phyloP scores from a whole-genome alignment of 1,140 invertebrate species.

The Teleopsis dalmanni region DNA sequence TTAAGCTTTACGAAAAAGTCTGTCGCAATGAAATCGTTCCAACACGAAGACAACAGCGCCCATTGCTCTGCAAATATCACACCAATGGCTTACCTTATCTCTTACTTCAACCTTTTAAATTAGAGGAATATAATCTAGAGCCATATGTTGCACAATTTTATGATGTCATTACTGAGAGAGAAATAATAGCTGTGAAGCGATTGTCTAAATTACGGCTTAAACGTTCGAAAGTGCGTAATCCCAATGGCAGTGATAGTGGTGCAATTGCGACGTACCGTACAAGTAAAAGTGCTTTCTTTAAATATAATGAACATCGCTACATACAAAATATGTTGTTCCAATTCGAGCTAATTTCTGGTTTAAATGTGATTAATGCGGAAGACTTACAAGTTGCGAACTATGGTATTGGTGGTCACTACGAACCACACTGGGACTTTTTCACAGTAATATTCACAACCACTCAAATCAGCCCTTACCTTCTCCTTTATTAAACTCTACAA shows the following conservation, averaged over 20 bases:
- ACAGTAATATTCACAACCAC: too few species aligned
- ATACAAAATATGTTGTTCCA: constrained; percentile 66
- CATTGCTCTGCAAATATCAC: constrained; percentile 54
- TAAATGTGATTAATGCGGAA: constrained; percentile 75
- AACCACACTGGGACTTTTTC: constrained; percentile 61
- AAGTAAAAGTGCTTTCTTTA: constrained; percentile 95
- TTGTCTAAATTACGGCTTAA: constrained; percentile 67
- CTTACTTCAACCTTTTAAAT: constrained; percentile 69
- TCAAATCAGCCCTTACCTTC: too few species aligned
- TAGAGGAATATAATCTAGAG: constrained; percentile 75
- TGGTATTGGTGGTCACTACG: constrained; percentile 66
- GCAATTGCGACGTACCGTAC: constrained; percentile 77
- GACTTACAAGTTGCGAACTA: constrained; percentile 61
- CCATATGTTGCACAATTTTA: constrained; percentile 86
- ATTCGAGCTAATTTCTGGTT: constrained; percentile 69
- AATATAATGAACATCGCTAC: constrained; percentile 68
- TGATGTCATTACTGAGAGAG: constrained; percentile 74
- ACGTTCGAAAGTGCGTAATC: constrained; percentile 24
- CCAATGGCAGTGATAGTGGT: constrained; percentile 52
- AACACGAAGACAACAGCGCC: constrained; percentile 29
- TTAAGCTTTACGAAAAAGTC: constrained; percentile 68
- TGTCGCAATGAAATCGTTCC: constrained; percentile 67
- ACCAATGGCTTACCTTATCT: constrained; percentile 56
- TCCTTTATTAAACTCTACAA: too few species aligned
- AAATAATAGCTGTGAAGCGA: constrained; percentile 79